These are phyloP conservation scores for Tachuris rubrigastra DNA, from an alignment of 2,113 vertebrate species.

Conservation along the genomic window DNA sequence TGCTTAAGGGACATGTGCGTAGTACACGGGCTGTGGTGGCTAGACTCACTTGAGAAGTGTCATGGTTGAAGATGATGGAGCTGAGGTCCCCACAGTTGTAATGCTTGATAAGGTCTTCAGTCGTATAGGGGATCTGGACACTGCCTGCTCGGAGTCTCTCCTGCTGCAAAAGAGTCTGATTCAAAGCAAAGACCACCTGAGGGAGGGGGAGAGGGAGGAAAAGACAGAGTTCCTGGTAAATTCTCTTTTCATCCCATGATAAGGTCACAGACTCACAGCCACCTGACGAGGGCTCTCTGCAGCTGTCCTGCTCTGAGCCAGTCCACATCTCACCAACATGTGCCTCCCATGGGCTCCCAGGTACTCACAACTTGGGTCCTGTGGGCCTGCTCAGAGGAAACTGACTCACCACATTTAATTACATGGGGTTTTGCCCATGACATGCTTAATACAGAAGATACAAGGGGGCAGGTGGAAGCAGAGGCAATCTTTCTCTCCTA, in stretches of 20 bases:
- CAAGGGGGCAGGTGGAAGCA: neutral
- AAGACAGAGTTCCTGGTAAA: constrained; percentile 52
- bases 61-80: constrained; percentile 87
- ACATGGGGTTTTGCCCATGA: neutral
- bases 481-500: neutral
- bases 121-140: constrained; percentile 82
- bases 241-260: neutral
- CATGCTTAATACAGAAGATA: neutral
- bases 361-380: neutral
- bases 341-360: fast-evolving
- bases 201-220: constrained; percentile 17
- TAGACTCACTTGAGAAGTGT: constrained; percentile 83
- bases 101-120: constrained; percentile 88
- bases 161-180: constrained; percentile 88
- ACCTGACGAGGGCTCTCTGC: neutral
- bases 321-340: neutral
- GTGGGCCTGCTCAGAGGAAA: neutral
- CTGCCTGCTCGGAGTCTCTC: constrained; percentile 83
- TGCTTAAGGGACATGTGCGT: fast-evolving
- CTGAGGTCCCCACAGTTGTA: constrained; percentile 90
- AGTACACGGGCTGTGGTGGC: neutral
- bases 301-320: neutral
- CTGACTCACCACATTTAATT: neutral
- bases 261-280: neutral
- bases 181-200: constrained; percentile 87